Base-by-base conservation (phyloP, 2,797 vertebrate genomes). In the Rhinogobio ventralis region DNA sequence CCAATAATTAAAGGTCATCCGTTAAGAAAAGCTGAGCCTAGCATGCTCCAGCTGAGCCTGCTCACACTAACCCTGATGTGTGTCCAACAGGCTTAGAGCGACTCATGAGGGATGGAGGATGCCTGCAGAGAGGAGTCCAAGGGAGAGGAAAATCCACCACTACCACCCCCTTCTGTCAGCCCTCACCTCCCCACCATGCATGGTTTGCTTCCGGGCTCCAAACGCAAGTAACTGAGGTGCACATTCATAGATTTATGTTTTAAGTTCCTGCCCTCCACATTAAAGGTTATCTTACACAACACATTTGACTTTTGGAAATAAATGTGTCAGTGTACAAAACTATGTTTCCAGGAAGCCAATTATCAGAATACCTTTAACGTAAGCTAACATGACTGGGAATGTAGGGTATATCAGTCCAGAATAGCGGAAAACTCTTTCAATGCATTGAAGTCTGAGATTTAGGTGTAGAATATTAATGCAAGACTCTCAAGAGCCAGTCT, bases 31-130 rank as follows among this genome's bases (percentile, higher is more conserved):
- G 89, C 89, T 89, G 91, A 93, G 90, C 88, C 88, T 62, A 82
- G 89, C 87, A 89, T 87, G 81, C 89, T 91, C 91, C 89, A 81
- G 86, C 90, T 90, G 91, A 91, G 91, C 87, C 89, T 87, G 87
- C 91, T 89, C 89, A 90, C 87, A 89, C 20, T 49, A 84, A 80
- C 90, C 88, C 85, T 85, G 9, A 93, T 94, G 94, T 95, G 95
- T 95, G 94, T 96, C 95, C 95, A 96, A 96, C 93, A 95, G 92
- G 95, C 95, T 96, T 96, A 95, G 93, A 86, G 79, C 23, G 79
- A 87, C 91, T 94, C 92, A 92, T 91, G 93, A 93, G 81, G 91
- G 92, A 90, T 74, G 79, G 90, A 92, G 92, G 89, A 69, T 84
- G 89, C 94, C 94, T 93, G 93, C 90, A 74, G 92, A 91, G 95